These are phyloP conservation scores for Girardinus metallicus DNA, from an alignment of 2,797 vertebrate species.

Conservation along the genomic window DNA sequence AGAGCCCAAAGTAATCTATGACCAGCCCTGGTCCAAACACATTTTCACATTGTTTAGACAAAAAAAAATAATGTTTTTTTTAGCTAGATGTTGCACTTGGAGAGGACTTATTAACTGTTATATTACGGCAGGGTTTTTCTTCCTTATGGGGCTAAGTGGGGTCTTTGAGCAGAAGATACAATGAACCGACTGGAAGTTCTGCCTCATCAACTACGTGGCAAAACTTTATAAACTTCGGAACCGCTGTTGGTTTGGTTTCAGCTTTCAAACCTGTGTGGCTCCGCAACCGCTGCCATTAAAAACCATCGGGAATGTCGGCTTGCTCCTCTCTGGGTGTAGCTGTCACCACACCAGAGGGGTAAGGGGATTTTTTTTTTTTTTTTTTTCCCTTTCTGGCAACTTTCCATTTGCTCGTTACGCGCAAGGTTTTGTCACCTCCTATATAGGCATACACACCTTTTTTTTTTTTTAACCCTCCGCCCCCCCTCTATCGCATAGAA, in stretches of 20 bases:
- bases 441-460: background rate
- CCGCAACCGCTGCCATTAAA: constrained; percentile 45
- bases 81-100: background rate
- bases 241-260: constrained; percentile 26
- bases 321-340: constrained; percentile 45
- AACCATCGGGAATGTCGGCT: constrained; percentile 46
- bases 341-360: constrained; percentile 61
- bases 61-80: background rate
- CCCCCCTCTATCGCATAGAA: background rate
- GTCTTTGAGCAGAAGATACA: constrained; percentile 13
- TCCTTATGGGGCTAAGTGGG: constrained; percentile 9
- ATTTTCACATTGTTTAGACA: background rate
- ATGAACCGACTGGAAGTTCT: constrained; percentile 22
- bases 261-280: constrained; percentile 20
- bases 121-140: background rate
- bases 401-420: constrained; percentile 54
- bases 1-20: background rate
- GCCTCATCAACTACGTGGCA: constrained; percentile 46
- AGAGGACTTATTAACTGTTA: background rate
- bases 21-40: background rate
- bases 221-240: constrained; percentile 18
- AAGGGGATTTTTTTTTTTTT: constrained; percentile 11
- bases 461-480: too few species aligned
- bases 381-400: constrained; percentile 32
- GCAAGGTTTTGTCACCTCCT: constrained; percentile 23